Evolutionary conservation across 2,797 vertebrate genomes (phyloP).

Genomic region (Premnoplex brunnescens): DNA sequence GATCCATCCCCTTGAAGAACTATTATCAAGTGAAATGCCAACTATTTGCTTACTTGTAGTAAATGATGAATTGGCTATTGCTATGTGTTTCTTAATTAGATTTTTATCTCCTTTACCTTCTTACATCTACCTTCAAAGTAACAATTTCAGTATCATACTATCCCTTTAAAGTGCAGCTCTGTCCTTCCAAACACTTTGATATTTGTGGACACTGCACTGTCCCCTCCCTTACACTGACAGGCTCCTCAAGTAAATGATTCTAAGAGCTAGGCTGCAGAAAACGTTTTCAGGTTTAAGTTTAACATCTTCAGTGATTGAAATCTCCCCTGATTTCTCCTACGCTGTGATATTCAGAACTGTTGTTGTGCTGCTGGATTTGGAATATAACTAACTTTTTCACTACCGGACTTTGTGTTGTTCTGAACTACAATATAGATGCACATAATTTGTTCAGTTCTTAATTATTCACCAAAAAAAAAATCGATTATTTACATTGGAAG

Average conservation of each 20-base stretch:
- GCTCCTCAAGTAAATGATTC: not conserved
- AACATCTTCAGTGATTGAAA: not conserved
- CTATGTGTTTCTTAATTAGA: not conserved
- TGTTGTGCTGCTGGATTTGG: not conserved
- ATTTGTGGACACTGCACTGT: accelerated
- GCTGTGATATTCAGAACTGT: not conserved
- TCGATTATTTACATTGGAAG: not conserved
- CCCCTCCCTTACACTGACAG: not conserved
- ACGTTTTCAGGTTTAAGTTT: not conserved
- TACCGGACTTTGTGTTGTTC: not conserved
- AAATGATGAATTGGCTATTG: not conserved
- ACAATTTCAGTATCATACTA: not conserved
- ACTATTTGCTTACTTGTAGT: not conserved
- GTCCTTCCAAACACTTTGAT: not conserved
- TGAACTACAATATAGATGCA: not conserved
- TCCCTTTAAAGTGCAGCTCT: not conserved
- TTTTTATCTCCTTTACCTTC: not conserved
- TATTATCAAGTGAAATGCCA: not conserved
- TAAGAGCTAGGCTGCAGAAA: not conserved
- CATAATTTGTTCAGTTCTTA: not conserved
- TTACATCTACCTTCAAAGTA: not conserved
- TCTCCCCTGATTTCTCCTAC: not conserved
- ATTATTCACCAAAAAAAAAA: not conserved
- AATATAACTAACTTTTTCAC: not conserved
- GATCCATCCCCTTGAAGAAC: not conserved